Percentiles rank a stretch among this genome's conserved stretches.
Conservation (phyloP, 1,140 invertebrate genomes). For the Atopsyche davidsoni region DNA sequence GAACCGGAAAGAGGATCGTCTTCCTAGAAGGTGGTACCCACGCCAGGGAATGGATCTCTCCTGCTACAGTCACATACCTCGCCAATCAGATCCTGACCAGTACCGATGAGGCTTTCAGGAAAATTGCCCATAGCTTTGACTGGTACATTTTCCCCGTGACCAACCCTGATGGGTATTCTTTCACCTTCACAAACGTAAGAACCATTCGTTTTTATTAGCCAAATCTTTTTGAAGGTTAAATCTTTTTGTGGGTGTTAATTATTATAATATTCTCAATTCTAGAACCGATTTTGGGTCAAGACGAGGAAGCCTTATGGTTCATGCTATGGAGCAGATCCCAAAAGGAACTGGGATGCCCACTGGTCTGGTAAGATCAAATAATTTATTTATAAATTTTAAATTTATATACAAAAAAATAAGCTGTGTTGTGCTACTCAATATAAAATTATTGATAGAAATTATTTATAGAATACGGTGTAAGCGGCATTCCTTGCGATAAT, state of each 20-base stretch:
- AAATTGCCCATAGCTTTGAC: constrained; percentile 51
- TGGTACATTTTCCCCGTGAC: constrained; percentile 63
- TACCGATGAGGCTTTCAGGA: constrained; percentile 37
- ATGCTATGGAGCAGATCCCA: constrained; percentile 49
- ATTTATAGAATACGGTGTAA: constrained; percentile 52
- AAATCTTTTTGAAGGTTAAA: background rate
- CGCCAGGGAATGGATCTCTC: constrained; percentile 66
- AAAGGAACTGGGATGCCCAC: constrained; percentile 53
- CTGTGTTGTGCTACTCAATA: constrained; percentile 15
- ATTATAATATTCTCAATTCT: constrained; percentile 15
- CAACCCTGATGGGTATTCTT: constrained; percentile 71
- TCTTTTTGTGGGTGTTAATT: background rate
- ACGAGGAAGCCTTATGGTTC: constrained; percentile 29
- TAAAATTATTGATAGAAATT: constrained; percentile 32
- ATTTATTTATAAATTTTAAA: constrained; percentile 25
- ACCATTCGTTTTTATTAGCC: background rate
- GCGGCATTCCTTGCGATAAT: constrained; percentile 56
- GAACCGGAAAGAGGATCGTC: constrained; percentile 41
- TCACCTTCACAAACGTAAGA: constrained; percentile 49
- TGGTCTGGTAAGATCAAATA: constrained; percentile 41
- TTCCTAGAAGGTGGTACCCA: constrained; percentile 47
- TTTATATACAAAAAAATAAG: background rate
- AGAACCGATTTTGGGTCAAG: constrained; percentile 39
- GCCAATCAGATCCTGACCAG: constrained; percentile 53
- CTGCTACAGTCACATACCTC: constrained; percentile 59